Evolutionary conservation across 2,888 invertebrate genomes (phyloP).

Genomic region (Aromia moschata): DNA sequence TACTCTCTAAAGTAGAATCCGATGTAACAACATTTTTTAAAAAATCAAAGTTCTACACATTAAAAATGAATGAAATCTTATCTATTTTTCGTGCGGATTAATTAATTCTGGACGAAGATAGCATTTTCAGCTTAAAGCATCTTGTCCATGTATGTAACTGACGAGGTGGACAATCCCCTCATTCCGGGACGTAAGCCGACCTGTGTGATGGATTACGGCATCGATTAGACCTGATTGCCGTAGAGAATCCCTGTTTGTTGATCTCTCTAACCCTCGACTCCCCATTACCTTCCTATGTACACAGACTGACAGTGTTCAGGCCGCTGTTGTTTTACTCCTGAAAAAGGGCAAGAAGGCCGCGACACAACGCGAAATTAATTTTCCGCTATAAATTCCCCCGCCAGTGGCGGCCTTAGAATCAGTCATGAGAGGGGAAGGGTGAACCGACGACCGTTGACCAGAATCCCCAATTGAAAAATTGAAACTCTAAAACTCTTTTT

Average conservation of each 20-base stretch:
- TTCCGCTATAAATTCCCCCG: slow-evolving; percentile 36
- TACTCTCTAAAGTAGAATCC: too few species aligned
- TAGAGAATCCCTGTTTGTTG: slow-evolving; percentile 51
- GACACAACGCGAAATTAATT: slow-evolving; percentile 41
- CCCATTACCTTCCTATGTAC: slow-evolving; percentile 43
- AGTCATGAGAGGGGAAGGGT: too few species aligned
- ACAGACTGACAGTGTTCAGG: slow-evolving; percentile 31
- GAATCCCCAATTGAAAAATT: too few species aligned
- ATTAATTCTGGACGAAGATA: slow-evolving; percentile 46
- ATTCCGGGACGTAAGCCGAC: slow-evolving; percentile 51
- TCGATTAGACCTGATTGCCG: slow-evolving; percentile 63
- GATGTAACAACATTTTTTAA: too few species aligned
- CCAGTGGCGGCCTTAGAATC: too few species aligned
- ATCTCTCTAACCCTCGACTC: slow-evolving; percentile 43
- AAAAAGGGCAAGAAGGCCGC: slow-evolving; percentile 28
- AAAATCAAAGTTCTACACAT: too few species aligned
- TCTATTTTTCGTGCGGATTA: slow-evolving; percentile 30
- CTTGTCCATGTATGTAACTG: slow-evolving; percentile 43
- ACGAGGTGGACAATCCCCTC: slow-evolving; percentile 46
- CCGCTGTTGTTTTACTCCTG: slow-evolving; percentile 22
- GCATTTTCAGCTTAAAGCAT: slow-evolving; percentile 44
- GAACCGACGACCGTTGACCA: too few species aligned
- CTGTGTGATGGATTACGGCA: slow-evolving; percentile 63
- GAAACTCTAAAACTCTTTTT: too few species aligned
- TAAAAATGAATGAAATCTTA: too few species aligned